Evolutionary conservation across 2,113 vertebrate species (phyloP).

Genomic region (Zosterops lateralis): DNA sequence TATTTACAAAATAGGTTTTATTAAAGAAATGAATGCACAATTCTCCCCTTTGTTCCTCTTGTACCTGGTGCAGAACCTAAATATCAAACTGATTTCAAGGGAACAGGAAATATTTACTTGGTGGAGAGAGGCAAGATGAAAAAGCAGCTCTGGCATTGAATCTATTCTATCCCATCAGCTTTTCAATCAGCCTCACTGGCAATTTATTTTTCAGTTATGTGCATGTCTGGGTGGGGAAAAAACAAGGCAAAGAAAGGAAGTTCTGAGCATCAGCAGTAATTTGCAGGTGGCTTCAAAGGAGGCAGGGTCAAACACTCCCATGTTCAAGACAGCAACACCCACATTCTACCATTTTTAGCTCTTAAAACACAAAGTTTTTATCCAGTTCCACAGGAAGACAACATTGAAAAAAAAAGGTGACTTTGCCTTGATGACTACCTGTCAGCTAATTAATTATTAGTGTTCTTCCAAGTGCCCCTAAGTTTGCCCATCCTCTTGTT

Average conservation of each 20-base stretch:
- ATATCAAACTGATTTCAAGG: neutral
- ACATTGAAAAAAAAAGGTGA: neutral
- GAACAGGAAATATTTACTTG: neutral
- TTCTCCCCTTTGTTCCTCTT: neutral
- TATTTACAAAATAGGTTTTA: neutral
- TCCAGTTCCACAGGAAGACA: neutral
- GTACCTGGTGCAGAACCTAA: neutral
- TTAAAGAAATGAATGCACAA: neutral
- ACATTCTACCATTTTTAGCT: neutral
- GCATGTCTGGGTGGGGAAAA: neutral
- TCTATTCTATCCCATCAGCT: neutral
- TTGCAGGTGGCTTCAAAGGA: neutral
- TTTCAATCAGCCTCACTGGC: neutral
- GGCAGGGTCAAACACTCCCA: neutral
- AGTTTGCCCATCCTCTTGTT: neutral
- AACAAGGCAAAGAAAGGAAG: neutral
- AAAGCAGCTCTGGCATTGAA: neutral
- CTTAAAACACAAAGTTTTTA: neutral
- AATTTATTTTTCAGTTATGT: neutral
- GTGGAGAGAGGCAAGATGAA: neutral
- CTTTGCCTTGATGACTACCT: slow-evolving; percentile 20
- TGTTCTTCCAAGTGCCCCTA: neutral
- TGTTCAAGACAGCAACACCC: neutral
- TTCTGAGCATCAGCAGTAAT: neutral
- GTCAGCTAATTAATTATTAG: slow-evolving; percentile 42